Evolutionary conservation across 1,140 invertebrate genomes (phyloP), one percentile per base, ranked within the genome.

Genomic region (Ceratina australensis): DNA sequence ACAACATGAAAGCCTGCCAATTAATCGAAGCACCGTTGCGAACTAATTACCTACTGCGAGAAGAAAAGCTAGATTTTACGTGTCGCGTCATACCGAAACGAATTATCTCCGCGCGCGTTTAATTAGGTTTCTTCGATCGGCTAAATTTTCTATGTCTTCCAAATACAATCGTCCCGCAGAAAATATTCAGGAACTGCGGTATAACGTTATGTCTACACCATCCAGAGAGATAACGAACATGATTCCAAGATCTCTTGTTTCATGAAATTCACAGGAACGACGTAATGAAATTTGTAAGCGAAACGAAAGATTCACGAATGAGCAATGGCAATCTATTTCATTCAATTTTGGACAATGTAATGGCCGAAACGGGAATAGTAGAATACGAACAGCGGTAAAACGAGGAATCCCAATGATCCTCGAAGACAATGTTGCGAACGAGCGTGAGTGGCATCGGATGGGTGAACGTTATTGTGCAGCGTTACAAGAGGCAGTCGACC

Each of bases 401-500:
- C 22, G 15, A 42, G 4, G 15, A 54, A 18, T 54, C 50, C 16
- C 7, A 15, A 7, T 20, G 61, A 66, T 66, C 33, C 61, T 26
- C 28, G 16, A 56, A 74, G 61, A 66, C 72, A 66, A 66, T 57
- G 72, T 54, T 66, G 20, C 50, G 20, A 74, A 65, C 61, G 26
- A 52, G 50, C 33, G 65, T 20, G 26, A 74, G 16, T 54, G 18
- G n/a, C 13, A 66, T 47, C 12, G 63, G n/a, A n/a, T n/a, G n/a
- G 61, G 22, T 47, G 18, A 57, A 65, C 66, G 72, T 74, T 74
- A 66, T 74, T 74, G 50, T 74, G 61, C 28, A 74, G 3, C 7
- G 16, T 26, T 66, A 74, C 72, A 57, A 74, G 28, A 66, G 61
- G 20, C 72, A 57, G 49, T 74, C 56, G 61, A 74, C 72, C 61